Percentiles rank a stretch among this genome's conserved stretches.
Evolutionary conservation across 2,113 vertebrate species (phyloP).

Genomic region (Pseudorasbora parva): DNA sequence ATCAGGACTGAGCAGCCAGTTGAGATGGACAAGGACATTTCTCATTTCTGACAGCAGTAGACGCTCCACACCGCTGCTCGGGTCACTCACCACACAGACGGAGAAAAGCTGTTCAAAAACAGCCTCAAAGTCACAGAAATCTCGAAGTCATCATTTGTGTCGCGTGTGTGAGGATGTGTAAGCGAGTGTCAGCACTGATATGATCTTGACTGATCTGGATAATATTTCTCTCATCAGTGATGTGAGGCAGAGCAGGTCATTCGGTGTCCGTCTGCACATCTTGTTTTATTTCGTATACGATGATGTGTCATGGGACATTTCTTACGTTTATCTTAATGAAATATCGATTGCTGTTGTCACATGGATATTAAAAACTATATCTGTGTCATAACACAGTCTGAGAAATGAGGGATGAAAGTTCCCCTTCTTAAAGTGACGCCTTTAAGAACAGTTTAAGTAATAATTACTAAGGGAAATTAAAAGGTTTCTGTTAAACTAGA

Average conservation of each 20-base stretch:
- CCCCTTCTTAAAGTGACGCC: not conserved
- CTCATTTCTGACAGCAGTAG: constrained; percentile 26
- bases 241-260: not conserved
- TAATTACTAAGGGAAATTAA: not conserved
- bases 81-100: not conserved
- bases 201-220: constrained; percentile 58
- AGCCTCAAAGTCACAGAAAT: not conserved
- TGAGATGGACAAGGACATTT: not conserved
- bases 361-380: not conserved
- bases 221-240: constrained; percentile 59
- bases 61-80: not conserved
- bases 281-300: constrained; percentile 10
- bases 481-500: not conserved
- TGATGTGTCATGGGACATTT: constrained; percentile 1
- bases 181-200: constrained; percentile 41
- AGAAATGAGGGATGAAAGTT: not conserved
- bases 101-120: constrained; percentile 10
- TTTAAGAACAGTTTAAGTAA: not conserved
- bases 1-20: not conserved
- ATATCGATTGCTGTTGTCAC: constrained; percentile 21
- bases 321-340: constrained; percentile 4
- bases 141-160: constrained; percentile 61
- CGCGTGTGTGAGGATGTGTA: constrained; percentile 61
- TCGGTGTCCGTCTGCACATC: constrained; percentile 8
- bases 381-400: not conserved